These are phyloP conservation scores for Drosophila bocqueti DNA, from an alignment of 1,140 invertebrate genomes.

Conservation along the genomic window DNA sequence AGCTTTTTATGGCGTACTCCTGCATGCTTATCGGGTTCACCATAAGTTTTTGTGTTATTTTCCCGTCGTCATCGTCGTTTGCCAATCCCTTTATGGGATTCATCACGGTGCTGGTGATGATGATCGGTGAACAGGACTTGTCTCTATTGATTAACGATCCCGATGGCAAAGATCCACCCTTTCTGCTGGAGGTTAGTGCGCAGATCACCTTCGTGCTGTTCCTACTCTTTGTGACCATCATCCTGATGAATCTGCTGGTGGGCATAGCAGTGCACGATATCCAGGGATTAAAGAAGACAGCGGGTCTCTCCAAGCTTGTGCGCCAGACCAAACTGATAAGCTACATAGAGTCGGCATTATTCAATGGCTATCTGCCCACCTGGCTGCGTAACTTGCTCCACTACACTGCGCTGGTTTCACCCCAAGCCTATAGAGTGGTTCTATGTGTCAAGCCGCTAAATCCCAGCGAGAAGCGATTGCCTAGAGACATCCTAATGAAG, in stretches of 20 bases:
- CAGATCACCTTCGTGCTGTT: slow-evolving; percentile 91
- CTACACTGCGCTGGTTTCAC: slow-evolving; percentile 90
- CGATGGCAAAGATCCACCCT: slow-evolving; percentile 87
- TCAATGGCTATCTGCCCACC: slow-evolving; percentile 90
- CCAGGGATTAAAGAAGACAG: slow-evolving; percentile 91
- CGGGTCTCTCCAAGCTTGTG: slow-evolving; percentile 90
- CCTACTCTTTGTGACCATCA: slow-evolving; percentile 91
- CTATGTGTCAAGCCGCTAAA: slow-evolving; percentile 92
- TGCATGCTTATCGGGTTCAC: slow-evolving; percentile 94
- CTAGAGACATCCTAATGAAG: slow-evolving; percentile 90
- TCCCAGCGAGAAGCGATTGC: slow-evolving; percentile 91
- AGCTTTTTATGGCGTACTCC: slow-evolving; percentile 92
- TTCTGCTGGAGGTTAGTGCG: slow-evolving; percentile 89
- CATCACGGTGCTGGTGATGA: slow-evolving; percentile 94
- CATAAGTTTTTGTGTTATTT: slow-evolving; percentile 94
- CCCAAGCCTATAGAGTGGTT: slow-evolving; percentile 91
- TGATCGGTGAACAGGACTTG: slow-evolving; percentile 93
- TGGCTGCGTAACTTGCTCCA: slow-evolving; percentile 90
- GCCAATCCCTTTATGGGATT: slow-evolving; percentile 91
- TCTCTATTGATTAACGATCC: slow-evolving; percentile 89
- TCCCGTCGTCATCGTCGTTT: slow-evolving; percentile 92
- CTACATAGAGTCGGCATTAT: slow-evolving; percentile 90
- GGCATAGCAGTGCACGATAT: slow-evolving; percentile 93
- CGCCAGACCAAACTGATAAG: slow-evolving; percentile 92
- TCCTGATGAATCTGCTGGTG: slow-evolving; percentile 92